These are phyloP conservation scores for Alexandromys fortis DNA, from an alignment of 2,113 vertebrate genomes.

Conservation along the genomic window DNA sequence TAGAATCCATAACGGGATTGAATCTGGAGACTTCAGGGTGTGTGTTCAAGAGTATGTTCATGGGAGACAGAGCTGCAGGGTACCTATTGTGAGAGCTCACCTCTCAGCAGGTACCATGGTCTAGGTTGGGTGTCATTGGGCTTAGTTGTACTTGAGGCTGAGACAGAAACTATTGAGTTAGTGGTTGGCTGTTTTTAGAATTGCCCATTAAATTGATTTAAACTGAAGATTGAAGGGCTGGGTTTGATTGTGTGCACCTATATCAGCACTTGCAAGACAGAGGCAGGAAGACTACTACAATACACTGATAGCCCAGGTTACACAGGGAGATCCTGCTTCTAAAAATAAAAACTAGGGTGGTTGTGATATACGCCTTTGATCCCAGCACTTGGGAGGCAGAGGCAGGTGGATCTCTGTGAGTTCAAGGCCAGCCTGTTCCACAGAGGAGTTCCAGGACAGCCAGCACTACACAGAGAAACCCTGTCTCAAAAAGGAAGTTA, in stretches of 20 bases:
- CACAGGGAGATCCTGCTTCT: background rate
- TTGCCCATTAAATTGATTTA: background rate
- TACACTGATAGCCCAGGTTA: background rate
- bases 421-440: background rate
- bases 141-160: constrained; percentile 14
- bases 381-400: background rate
- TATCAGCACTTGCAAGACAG: background rate
- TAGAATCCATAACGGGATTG: background rate
- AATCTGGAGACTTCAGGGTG: background rate
- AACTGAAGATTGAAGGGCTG: background rate
- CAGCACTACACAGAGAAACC: background rate
- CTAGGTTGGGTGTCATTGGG: background rate
- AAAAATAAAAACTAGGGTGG: background rate
- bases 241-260: background rate
- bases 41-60: constrained; percentile 11
- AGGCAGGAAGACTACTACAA: background rate
- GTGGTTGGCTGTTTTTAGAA: background rate
- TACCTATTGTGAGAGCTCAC: background rate
- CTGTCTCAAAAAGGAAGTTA: background rate
- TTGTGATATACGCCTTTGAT: background rate
- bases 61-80: background rate
- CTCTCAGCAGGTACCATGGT: background rate
- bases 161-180: background rate
- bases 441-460: background rate
- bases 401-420: background rate